Base-by-base conservation (phyloP, 2,888 invertebrate species). In the Drosophila stalkeri region DNA sequence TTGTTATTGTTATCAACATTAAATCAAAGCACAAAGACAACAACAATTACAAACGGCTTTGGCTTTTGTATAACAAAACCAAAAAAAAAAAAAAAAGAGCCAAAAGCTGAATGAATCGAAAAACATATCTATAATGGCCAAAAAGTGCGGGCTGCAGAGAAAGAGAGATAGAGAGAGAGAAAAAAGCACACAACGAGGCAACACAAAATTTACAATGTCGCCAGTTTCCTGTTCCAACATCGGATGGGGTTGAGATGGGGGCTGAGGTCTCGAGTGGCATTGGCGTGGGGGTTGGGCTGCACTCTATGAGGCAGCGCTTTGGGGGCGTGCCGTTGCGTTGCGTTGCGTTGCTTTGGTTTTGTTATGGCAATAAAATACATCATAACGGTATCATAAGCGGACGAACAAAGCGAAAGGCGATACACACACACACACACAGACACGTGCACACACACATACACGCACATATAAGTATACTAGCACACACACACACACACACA, bases 341-440 rank as follows among this genome's bases (percentile, higher is more conserved):
- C 39, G 39, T 65, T 65, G 60, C 66, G 31, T 70, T 66, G 66
- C 60, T 82, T 86, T 77, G 86, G 84, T 80, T 88, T 80, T 88
- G 90, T 81, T 89, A 80, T 77, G 87, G 87, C 87, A 88, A 88
- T 88, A 88, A 88, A 88, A 90, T 88, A 88, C 90, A 88, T 88
- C 90, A 88, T 88, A 88, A 88, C 89, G 90, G 87, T 90, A 90
- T 88, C 90, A 88, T 90, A 87, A 87, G 89, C 89, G 85, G 75
- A 85, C 87, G 83, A 90, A 86, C 90, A 90, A 90, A 90, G 89
- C 88, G 83, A 77, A 82, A 73, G 72, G 80, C 82, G 85, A 84
- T 84, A 87, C 82, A 84, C 65, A 76, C 78, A 69, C 60, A 80
- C 54, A 74, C 49, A 77, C 49, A 67, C n/a, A 59, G 60, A 57